Conservation (phyloP, 2,888 invertebrate species). For the Quadroppia sp. region DNA sequence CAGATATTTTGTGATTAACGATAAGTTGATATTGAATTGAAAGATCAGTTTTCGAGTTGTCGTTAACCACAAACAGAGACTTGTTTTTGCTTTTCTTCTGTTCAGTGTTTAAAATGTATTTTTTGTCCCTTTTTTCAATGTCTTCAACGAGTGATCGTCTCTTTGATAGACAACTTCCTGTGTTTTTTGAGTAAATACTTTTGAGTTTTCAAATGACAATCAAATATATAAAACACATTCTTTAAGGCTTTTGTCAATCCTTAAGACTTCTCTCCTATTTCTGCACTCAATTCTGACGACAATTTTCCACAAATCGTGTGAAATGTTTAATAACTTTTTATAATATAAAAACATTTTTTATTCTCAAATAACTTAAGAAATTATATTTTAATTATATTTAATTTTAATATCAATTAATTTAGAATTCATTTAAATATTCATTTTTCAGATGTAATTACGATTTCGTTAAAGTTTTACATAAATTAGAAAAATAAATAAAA, state of each 20-base stretch:
- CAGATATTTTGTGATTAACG: too few relatives aligned
- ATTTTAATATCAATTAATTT: background rate
- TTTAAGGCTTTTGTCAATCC: too few relatives aligned
- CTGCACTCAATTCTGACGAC: background rate
- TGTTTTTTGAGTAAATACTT: constrained; percentile 28
- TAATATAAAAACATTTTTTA: background rate
- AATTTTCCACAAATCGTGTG: background rate
- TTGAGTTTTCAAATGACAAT: background rate
- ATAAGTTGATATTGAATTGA: background rate
- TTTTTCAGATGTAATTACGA: background rate
- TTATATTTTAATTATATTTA: background rate
- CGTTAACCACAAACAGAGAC: background rate
- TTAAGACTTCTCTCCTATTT: background rate
- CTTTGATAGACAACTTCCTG: constrained; percentile 29
- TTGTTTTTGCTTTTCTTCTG: background rate
- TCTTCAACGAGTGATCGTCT: constrained; percentile 13
- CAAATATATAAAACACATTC: background rate
- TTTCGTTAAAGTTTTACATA: background rate
- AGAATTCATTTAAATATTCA: background rate
- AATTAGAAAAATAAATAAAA: background rate
- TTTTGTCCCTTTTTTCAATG: background rate
- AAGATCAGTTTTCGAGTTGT: background rate
- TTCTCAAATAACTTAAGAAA: background rate
- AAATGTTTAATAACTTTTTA: background rate
- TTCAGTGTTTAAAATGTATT: background rate